Conservation (phyloP, 2,113 vertebrate genomes). For the Callospermophilus lateralis region DNA sequence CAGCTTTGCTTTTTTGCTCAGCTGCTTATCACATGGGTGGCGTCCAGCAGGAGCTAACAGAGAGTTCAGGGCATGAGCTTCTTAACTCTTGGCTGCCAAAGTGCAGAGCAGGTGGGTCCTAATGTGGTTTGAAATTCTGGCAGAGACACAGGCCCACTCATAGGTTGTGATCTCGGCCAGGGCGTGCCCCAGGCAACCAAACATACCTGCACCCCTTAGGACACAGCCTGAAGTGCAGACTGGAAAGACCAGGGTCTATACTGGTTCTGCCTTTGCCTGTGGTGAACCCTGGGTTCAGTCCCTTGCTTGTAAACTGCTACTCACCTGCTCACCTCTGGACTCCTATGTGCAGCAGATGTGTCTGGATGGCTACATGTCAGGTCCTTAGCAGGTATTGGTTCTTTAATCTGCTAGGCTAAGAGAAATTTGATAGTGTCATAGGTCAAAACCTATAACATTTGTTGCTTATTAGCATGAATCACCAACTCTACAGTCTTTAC, state of each 20-base stretch:
- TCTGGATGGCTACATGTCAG: not conserved
- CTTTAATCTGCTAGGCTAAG: not conserved
- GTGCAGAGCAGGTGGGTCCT: not conserved
- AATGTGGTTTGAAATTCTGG: not conserved
- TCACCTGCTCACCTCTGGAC: not conserved
- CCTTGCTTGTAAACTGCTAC: not conserved
- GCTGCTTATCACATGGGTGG: constrained; percentile 1
- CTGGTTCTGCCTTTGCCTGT: not conserved
- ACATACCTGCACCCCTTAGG: accelerated
- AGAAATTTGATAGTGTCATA: constrained; percentile 23
- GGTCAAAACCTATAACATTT: not conserved
- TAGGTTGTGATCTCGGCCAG: not conserved
- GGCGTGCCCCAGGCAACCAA: not conserved
- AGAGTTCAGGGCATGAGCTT: not conserved
- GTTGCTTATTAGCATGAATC: constrained; percentile 31
- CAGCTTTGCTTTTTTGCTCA: constrained; percentile 11
- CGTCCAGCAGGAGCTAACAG: constrained; percentile 51
- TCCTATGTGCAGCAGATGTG: not conserved
- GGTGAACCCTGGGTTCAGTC: not conserved
- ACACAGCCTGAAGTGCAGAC: not conserved
- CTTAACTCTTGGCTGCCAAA: constrained; percentile 1
- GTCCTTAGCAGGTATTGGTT: not conserved
- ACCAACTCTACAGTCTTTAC: not conserved
- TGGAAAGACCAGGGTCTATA: not conserved
- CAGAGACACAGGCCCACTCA: not conserved